Evolutionary conservation across 1,140 invertebrate genomes (phyloP).

Genomic region (Drosophila grimshawi): DNA sequence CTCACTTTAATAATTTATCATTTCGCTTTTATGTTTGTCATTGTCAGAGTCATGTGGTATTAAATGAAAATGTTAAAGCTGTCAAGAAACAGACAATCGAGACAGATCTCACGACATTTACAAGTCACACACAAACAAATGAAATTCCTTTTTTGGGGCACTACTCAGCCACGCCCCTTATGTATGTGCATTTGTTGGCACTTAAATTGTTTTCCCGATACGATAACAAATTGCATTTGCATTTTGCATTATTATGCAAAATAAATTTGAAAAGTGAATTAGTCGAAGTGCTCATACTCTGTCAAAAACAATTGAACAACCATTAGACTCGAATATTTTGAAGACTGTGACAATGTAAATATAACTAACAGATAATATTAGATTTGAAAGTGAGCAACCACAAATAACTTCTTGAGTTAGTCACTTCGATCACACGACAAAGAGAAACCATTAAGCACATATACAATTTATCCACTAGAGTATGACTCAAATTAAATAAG

Average conservation of each 20-base stretch:
- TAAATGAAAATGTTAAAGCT: slow-evolving; percentile 46
- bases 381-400: too few relatives aligned
- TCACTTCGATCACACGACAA: background rate
- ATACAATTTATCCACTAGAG: slow-evolving; percentile 2
- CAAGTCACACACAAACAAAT: slow-evolving; percentile 21
- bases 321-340: background rate
- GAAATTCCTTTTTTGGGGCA: slow-evolving; percentile 65
- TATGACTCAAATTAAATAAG: slow-evolving; percentile 30
- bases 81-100: slow-evolving; percentile 1
- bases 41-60: slow-evolving; percentile 45
- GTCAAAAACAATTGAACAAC: background rate
- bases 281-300: slow-evolving; percentile 13
- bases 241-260: slow-evolving; percentile 60
- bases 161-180: slow-evolving; percentile 37
- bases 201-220: slow-evolving; percentile 60
- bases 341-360: too few relatives aligned
- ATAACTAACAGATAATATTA: too few relatives aligned
- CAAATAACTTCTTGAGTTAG: too few relatives aligned
- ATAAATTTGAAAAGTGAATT: background rate
- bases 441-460: background rate
- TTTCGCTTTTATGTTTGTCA: slow-evolving; percentile 24
- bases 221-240: slow-evolving; percentile 61
- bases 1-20: slow-evolving; percentile 38
- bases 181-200: slow-evolving; percentile 32
- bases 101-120: background rate